Conservation (phyloP, 2,888 invertebrate species). For the Ametastegia equiseti region DNA sequence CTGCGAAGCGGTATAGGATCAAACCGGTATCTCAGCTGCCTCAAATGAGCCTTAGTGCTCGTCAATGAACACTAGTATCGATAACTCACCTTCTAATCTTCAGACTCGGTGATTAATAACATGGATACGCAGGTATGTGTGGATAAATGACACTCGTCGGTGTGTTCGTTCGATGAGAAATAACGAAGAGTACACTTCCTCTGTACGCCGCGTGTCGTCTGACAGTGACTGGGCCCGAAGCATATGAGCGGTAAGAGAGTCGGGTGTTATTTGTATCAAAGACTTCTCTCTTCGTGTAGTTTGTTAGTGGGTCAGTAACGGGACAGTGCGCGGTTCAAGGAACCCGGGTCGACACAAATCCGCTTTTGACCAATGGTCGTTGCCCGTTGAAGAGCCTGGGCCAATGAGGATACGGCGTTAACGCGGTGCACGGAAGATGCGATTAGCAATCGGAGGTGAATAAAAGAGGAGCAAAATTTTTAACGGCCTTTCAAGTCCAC, state of each 20-base stretch:
- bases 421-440: conserved; percentile 6
- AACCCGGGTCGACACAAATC: conserved; percentile 60
- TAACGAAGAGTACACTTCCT: conserved; percentile 31
- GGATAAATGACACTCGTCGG: conserved; percentile 15
- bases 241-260: not conserved
- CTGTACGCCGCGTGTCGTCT: conserved; percentile 33
- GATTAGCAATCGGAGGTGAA: not conserved
- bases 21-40: conserved; percentile 4
- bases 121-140: not conserved
- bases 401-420: conserved; percentile 10
- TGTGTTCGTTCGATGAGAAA: not conserved
- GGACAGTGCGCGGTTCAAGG: conserved; percentile 71
- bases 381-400: not conserved
- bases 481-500: conserved; percentile 18
- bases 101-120: not conserved
- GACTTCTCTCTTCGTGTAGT: conserved; percentile 51
- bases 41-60: not conserved
- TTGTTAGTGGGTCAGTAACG: conserved; percentile 75
- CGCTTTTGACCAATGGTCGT: conserved; percentile 22
- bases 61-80: not conserved
- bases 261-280: conserved; percentile 35
- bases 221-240: conserved; percentile 35
- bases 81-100: conserved; percentile 12
- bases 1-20: not conserved
- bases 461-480: conserved; percentile 8